Conservation (phyloP, 2,113 vertebrate genomes). For the Petrocephalus zakoni region DNA sequence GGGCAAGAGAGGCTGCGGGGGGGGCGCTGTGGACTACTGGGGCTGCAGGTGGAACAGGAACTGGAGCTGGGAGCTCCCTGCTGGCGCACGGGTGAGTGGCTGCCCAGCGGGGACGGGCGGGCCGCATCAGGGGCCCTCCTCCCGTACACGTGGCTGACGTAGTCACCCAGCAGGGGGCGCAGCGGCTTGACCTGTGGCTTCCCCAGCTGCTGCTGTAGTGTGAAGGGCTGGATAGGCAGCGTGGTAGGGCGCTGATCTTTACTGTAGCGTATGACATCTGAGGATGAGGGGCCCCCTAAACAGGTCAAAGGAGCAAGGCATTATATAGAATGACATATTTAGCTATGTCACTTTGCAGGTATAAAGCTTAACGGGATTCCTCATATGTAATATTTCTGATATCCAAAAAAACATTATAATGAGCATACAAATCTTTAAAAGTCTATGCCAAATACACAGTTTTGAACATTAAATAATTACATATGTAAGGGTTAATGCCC, state of each 20-base stretch:
- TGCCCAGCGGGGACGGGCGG: conserved; percentile 68
- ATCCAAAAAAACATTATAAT: neutral
- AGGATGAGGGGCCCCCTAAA: conserved; percentile 62
- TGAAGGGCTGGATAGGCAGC: conserved; percentile 90
- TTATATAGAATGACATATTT: neutral
- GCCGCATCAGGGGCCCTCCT: conserved; percentile 56
- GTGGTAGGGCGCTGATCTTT: conserved; percentile 91
- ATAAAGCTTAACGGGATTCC: neutral
- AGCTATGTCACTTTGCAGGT: neutral
- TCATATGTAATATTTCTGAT: neutral
- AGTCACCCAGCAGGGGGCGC: conserved; percentile 76
- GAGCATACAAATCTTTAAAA: neutral
- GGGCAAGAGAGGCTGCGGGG: conserved; percentile 60
- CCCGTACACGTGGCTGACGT: conserved; percentile 73
- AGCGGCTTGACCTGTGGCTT: conserved; percentile 63
- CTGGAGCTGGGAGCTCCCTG: conserved; percentile 68
- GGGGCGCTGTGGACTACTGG: conserved; percentile 52
- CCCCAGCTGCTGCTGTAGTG: conserved; percentile 75
- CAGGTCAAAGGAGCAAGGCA: neutral
- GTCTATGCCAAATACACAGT: neutral
- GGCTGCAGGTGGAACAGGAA: conserved; percentile 77
- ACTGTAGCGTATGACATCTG: conserved; percentile 70
- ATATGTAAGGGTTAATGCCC: neutral
- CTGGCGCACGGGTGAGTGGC: conserved; percentile 68
- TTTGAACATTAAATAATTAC: neutral